Conservation (phyloP, 2,797 vertebrate genomes). For the Caiman crocodilus region DNA sequence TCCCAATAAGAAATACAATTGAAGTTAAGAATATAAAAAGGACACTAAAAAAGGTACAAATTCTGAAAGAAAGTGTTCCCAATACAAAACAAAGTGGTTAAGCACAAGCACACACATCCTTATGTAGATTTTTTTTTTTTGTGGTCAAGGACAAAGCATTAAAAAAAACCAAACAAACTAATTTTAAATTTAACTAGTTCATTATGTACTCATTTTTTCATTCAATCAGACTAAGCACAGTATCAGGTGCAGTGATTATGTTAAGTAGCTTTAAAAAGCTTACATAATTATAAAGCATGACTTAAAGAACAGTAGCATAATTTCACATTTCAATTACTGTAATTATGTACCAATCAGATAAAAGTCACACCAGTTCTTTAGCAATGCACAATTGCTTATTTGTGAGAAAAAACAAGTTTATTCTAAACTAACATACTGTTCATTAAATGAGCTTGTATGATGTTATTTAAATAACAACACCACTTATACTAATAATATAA, state of each 20-base stretch:
- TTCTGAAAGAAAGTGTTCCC: background rate
- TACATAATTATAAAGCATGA: background rate
- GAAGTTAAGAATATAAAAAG: background rate
- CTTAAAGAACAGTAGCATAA: background rate
- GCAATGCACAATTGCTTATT: background rate
- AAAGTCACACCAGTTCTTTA: background rate
- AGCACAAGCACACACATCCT: background rate
- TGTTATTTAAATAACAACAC: background rate
- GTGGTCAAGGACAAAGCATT: background rate
- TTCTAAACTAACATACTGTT: background rate
- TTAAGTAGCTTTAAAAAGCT: background rate
- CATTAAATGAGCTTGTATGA: background rate
- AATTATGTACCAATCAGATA: background rate
- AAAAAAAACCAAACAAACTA: background rate
- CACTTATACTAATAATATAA: too few species aligned
- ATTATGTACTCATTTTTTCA: background rate
- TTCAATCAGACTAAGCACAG: background rate
- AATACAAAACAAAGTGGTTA: background rate
- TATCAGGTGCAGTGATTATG: background rate
- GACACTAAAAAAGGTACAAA: background rate
- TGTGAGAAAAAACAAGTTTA: background rate
- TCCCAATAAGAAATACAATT: background rate
- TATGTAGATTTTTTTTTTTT: background rate
- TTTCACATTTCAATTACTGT: background rate
- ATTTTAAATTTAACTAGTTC: conserved; percentile 14